Evolutionary conservation across 1,140 invertebrate species (phyloP).

Genomic region (Pemphigus obesinymphae): DNA sequence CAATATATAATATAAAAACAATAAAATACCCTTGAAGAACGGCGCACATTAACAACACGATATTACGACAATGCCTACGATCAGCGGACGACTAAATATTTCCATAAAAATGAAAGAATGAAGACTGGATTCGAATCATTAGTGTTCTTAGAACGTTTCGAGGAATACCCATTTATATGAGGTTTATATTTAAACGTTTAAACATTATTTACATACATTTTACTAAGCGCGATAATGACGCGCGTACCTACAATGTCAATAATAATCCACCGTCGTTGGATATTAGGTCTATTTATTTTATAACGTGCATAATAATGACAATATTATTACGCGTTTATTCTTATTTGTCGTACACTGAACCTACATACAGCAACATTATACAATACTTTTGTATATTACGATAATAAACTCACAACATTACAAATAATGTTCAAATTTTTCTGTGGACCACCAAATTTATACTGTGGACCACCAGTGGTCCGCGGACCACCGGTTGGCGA

Average conservation of each 20-base stretch:
- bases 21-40: background rate
- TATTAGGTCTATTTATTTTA: background rate
- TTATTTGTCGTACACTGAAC: background rate
- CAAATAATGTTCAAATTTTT: slow-evolving; percentile 1
- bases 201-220: background rate
- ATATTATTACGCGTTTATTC: background rate
- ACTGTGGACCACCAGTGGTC: background rate
- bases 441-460: background rate
- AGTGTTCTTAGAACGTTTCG: background rate
- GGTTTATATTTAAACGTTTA: background rate
- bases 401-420: background rate
- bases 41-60: background rate
- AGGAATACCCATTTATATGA: background rate
- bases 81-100: background rate
- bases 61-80: background rate
- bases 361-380: background rate
- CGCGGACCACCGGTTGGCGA: no score
- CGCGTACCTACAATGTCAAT: background rate
- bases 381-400: background rate
- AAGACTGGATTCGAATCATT: background rate
- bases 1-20: background rate
- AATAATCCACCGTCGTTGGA: background rate
- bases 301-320: background rate
- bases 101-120: background rate
- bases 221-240: background rate